Conservation (phyloP, 2,888 invertebrate species). For the Andrena fulva region DNA sequence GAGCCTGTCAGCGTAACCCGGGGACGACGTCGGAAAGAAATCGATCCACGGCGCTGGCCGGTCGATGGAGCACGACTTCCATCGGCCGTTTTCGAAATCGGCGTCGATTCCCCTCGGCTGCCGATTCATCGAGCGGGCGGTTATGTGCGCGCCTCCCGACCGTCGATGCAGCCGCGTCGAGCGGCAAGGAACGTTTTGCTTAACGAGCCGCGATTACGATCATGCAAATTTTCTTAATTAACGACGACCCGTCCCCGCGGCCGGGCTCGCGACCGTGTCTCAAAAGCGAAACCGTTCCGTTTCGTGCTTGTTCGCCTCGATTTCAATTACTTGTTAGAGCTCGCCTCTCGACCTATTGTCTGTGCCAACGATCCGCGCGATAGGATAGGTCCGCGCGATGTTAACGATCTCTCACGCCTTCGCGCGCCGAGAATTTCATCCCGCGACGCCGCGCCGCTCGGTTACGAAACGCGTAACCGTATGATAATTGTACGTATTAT, state of each 20-base stretch:
- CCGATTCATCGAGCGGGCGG: constrained; percentile 44
- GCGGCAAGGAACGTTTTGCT: constrained; percentile 50
- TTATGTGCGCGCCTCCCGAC: constrained; percentile 14
- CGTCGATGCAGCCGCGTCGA: neutral
- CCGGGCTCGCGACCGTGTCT: constrained; percentile 34
- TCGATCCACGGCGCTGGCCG: constrained; percentile 34
- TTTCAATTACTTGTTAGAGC: constrained; percentile 42
- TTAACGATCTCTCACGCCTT: constrained; percentile 55
- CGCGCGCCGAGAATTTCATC: constrained; percentile 27
- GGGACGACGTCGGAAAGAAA: constrained; percentile 39
- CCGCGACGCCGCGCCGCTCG: neutral
- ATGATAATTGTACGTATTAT: constrained; percentile 25
- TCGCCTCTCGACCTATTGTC: constrained; percentile 47
- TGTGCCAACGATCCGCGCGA: constrained; percentile 27
- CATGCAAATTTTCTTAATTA: constrained; percentile 74
- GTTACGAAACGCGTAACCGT: constrained; percentile 29
- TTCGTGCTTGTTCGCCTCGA: constrained; percentile 29
- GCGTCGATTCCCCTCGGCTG: constrained; percentile 29
- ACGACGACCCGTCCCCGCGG: constrained; percentile 48
- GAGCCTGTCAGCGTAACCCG: constrained; percentile 27
- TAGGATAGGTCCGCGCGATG: constrained; percentile 18
- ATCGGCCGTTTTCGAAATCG: constrained; percentile 58
- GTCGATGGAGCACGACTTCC: constrained; percentile 29
- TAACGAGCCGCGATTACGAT: constrained; percentile 68
- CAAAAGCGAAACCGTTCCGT: constrained; percentile 56